phyloP scores from a whole-genome alignment of 2,797 vertebrate genomes.

The Sandelia bainsii region DNA sequence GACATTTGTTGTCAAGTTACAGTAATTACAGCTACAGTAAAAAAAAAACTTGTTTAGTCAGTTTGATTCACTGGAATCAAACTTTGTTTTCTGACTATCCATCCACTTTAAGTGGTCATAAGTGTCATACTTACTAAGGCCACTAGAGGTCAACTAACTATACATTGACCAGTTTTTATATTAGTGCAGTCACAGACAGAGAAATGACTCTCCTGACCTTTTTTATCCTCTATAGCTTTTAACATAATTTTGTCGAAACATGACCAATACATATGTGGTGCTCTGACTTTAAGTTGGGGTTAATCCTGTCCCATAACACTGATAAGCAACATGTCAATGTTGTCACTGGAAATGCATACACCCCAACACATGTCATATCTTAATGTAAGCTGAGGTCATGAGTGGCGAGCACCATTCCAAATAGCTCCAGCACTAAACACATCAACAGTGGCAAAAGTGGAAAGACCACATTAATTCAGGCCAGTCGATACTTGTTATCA shows the following conservation, averaged over 20 bases:
- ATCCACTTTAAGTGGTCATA: too few relatives aligned
- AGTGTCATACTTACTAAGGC: too few relatives aligned
- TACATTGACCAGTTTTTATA: too few relatives aligned
- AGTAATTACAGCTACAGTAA: too few relatives aligned
- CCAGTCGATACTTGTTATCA: conserved; percentile 70
- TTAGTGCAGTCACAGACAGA: too few relatives aligned
- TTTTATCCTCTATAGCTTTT: too few relatives aligned
- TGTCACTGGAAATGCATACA: conserved; percentile 1
- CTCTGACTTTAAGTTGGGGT: background rate
- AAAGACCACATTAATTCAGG: conserved; percentile 75
- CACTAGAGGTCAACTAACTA: too few relatives aligned
- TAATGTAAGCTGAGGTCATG: conserved; percentile 58
- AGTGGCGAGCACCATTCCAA: conserved; percentile 37
- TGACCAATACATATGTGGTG: background rate
- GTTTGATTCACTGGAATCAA: too few relatives aligned
- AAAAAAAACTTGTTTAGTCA: too few relatives aligned
- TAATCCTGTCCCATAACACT: background rate
- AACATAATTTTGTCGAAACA: background rate
- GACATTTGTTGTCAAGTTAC: too few relatives aligned
- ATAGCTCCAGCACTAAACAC: conserved; percentile 43
- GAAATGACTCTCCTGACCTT: too few relatives aligned
- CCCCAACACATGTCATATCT: conserved; percentile 21
- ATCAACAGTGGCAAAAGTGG: conserved; percentile 81
- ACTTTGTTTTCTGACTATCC: too few relatives aligned
- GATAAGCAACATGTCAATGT: background rate